Evolutionary conservation across 2,888 invertebrate genomes (phyloP).

Genomic region (Bimastos eiseni): DNA sequence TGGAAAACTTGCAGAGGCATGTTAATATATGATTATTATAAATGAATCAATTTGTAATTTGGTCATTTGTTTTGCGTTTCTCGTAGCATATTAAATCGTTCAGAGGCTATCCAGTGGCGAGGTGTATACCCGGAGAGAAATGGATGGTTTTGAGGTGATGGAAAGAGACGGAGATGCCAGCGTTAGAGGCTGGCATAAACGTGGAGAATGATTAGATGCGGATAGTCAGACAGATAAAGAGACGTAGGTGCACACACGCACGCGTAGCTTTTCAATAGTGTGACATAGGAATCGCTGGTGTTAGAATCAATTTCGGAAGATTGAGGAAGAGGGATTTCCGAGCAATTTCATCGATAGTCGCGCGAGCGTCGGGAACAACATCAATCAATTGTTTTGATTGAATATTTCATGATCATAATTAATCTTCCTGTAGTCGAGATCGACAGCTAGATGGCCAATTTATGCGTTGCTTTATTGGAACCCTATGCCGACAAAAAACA

Average conservation of each 20-base stretch:
- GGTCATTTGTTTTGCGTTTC: too few species aligned
- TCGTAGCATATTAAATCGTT: too few species aligned
- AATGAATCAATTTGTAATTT: too few species aligned
- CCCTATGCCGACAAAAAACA: background rate
- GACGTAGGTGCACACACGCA: background rate
- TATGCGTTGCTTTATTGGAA: background rate
- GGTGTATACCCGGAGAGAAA: too few species aligned
- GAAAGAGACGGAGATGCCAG: too few species aligned
- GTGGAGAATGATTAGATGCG: too few species aligned
- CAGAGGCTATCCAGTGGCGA: too few species aligned
- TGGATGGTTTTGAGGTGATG: too few species aligned
- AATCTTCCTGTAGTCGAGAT: background rate
- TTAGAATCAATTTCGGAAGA: background rate
- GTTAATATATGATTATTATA: too few species aligned
- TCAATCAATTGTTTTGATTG: background rate
- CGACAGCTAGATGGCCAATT: background rate
- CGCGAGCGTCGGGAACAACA: background rate
- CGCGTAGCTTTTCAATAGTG: background rate
- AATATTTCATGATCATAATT: background rate
- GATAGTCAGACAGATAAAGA: too few species aligned
- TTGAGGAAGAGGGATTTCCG: background rate
- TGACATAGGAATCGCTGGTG: background rate
- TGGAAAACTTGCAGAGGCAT: too few species aligned
- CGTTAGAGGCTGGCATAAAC: too few species aligned
- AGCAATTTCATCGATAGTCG: background rate